A percentile compares a stretch with the other conserved stretches of the same genome.
Evolutionary conservation across 2,113 vertebrate genomes (phyloP).

Genomic region (Montifringilla adamsi): DNA sequence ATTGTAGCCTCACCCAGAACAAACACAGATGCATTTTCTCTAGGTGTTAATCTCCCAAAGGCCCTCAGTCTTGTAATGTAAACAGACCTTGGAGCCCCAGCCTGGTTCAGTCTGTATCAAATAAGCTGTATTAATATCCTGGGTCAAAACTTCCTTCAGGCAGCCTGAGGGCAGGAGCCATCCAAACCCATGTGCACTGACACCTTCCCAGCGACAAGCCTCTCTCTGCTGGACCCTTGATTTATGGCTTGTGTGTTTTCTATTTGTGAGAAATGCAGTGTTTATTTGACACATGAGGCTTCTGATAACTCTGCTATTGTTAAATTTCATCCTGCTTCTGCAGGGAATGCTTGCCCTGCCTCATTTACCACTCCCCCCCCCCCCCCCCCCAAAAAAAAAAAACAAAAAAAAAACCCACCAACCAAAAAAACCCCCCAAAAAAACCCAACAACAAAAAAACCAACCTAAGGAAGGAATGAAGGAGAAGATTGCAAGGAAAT

Average conservation of each 20-base stretch:
- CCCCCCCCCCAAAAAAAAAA: background rate
- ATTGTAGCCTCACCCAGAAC: constrained; percentile 63
- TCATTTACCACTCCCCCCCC: too few species aligned
- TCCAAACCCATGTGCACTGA: background rate
- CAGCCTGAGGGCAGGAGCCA: constrained; percentile 66
- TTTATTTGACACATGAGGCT: constrained; percentile 6
- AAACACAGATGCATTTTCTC: constrained; percentile 71
- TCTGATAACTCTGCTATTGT: background rate
- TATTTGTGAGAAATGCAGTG: constrained; percentile 4
- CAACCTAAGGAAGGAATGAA: background rate
- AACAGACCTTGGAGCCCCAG: constrained; percentile 63
- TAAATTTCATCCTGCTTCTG: background rate
- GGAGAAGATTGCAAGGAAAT: background rate
- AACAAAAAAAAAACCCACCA: background rate
- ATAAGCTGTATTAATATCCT: constrained; percentile 78
- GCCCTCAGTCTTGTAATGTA: constrained; percentile 26
- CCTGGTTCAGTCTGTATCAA: constrained; percentile 73
- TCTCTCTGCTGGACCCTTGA: background rate
- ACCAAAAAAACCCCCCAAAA: background rate
- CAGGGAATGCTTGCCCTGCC: background rate
- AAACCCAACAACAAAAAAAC: too few species aligned
- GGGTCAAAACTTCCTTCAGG: constrained; percentile 79
- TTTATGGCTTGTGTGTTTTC: constrained; percentile 27
- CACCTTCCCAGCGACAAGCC: constrained; percentile 28
- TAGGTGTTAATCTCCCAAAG: constrained; percentile 61